Conservation (phyloP, 2,888 invertebrate genomes). For the Lepidocyrtinus sp. region DNA sequence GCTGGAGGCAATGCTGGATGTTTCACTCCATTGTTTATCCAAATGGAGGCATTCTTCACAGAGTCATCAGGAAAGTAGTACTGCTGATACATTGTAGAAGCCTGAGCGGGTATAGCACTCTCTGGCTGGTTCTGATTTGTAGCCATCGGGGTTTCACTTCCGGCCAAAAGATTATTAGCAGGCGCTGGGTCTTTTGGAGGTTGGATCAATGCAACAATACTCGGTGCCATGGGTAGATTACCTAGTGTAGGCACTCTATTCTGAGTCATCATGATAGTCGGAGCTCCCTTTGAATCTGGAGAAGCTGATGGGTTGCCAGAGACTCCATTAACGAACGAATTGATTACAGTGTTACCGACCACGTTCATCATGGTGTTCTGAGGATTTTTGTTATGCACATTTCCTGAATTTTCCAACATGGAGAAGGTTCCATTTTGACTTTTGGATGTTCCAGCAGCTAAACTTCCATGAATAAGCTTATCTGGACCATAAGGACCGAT, state of each 20-base stretch:
- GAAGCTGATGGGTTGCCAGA: background rate
- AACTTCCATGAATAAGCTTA: constrained; percentile 23
- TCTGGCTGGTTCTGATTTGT: background rate
- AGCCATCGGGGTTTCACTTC: too few relatives aligned
- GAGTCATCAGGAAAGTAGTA: constrained; percentile 36
- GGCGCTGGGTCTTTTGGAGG: background rate
- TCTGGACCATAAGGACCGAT: constrained; percentile 17
- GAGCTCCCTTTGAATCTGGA: too few relatives aligned
- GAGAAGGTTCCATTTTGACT: constrained; percentile 28
- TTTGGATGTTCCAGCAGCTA: constrained; percentile 9
- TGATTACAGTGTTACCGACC: constrained; percentile 26
- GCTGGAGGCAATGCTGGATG: background rate
- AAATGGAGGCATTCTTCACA: background rate
- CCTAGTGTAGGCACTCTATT: too few relatives aligned
- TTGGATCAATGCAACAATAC: background rate
- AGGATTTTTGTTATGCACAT: background rate
- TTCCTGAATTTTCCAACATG: background rate
- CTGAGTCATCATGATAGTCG: background rate
- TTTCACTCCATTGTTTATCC: constrained; percentile 15
- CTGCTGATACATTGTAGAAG: too few relatives aligned
- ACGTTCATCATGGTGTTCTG: constrained; percentile 17
- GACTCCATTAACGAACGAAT: background rate
- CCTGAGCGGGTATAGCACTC: too few relatives aligned
- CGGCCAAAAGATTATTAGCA: background rate
- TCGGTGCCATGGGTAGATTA: background rate